Base-by-base conservation (phyloP, 2,113 vertebrate genomes). In the Mesembrinibis cayennensis region DNA sequence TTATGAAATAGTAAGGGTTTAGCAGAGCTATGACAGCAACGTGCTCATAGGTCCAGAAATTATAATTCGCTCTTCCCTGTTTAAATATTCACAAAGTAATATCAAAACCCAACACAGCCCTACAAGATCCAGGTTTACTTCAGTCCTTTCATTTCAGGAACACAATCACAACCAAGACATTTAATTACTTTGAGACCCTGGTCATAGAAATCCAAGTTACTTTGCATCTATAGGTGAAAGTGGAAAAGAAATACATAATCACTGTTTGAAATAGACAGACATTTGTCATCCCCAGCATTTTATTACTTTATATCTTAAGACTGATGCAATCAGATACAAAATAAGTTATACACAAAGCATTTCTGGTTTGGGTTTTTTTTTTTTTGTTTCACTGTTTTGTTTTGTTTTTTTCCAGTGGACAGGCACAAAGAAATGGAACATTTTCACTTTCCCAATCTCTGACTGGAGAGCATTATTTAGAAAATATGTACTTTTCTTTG, bases 131-230 rank as follows among this genome's bases (percentile, higher is more conserved):
- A 80, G 97, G 98, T 83, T 98, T 97, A 97, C 97, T 98, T 63
- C 97, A 97, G 13, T 98, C 97, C 61, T 98, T 98, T 91, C 98
- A 90, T 95, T 98, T 98, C 53, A 98, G 96, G 18, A 98, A 98
- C 32, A 98, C 97, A 67, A 98, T 98, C 27, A 98, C 98, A 89
- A 98, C 95, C 80, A 98, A 97, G 42, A 98, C 95, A 98, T 94
- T 98, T 98, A 92, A 98, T 98, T 65, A 98, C 98, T 71, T 98
- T 97, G 84, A 99, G 95, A 72, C 97, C 95, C 98, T 98, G 98
- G 42, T 98, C 96, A 95, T 96, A 98, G 88, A 98, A 97, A 97
- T 98, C 97, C 98, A 99, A 82, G 20, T 47, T 82, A 71, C 52
- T 53, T 83, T 42, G 13, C 34, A 63, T 16, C 12, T 61, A 4